Base-by-base conservation (phyloP, 2,113 vertebrate genomes). In the Perccottus glenii region DNA sequence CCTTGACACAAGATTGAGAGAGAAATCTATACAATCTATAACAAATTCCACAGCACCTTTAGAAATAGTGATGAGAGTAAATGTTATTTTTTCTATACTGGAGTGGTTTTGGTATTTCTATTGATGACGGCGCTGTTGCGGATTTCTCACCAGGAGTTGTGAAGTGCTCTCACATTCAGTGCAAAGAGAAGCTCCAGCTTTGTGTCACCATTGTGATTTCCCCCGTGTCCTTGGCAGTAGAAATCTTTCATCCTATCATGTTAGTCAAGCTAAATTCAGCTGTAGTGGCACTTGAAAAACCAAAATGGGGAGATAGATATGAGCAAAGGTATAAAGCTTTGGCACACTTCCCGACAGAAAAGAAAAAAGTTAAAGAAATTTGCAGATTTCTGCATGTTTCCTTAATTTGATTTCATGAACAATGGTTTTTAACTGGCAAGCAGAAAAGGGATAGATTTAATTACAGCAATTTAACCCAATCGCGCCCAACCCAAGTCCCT, bases 11-110 rank as follows among this genome's bases (percentile, higher is more conserved):
- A 11, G 53, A 87, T 86, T 91, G 89, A 84, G 90, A 92, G 87
- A 93, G 92, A 93, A 91, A 91, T 92, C 89, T 93, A 92, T 93
- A 92, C 91, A 93, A 94, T 94, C 91, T 83, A 92, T 91, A 90
- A 92, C 90, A 87, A 90, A 91, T 59, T 56, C 62, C 27, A 63
- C 43, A 61, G 11, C 27, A 47, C 58, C 47, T 65, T 63, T 59
- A 16, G 33, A 71, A 64, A 73, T 36, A 59, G 63, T 64, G 32
- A 67, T 69, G 9, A 36, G n/a, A 5, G 60, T 43, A 44, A 60
- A 32, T 6, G 55, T 53, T 45, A 12, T 11, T 67, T 47, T 8
- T 45, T n/a, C 14, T 1, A 3, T 19, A n/a, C 4, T 42, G 4
- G 14, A 55, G 60, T 16, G 10, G 50, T 52, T 50, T 40, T 6